Evolutionary conservation across 2,113 vertebrate species (phyloP), one percentile per base, ranked within the genome.

Genomic region (Barnardius zonarius): DNA sequence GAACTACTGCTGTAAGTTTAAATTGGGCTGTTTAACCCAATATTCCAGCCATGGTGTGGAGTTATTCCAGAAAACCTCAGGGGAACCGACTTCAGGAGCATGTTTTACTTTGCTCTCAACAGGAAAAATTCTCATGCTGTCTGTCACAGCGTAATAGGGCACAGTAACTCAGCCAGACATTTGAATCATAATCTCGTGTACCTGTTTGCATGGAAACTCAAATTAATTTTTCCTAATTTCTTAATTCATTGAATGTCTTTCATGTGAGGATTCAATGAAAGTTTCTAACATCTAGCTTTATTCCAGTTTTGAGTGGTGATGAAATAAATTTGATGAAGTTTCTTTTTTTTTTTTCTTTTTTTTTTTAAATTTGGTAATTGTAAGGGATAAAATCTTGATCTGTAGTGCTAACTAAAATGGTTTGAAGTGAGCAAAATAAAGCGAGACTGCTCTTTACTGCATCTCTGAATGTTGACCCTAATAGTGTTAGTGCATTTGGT

Each of bases 1-100:
- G 73, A 55, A 25, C 80, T n/a, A 78, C 25, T 82, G 77, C 31
- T 76, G 0, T 33, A 49, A 41, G 66, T 78, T 90, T 86, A 95
- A 94, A 78, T 88, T 59, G 66, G 64, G 61, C 72, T 97, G 80
- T 93, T 95, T 88, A 94, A 88, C 51, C 83, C 92, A 96, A 93
- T 93, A 67, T 63, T 35, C 33, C 72, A 75, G 72, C 31, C 55
- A 28, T 52, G 66, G 48, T 88, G 72, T 86, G 59, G 95, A 96
- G 93, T 78, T 93, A 39, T 93, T 94, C 93, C 93, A 94, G 93
- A 95, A 59, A 48, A 12, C 30, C 86, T 91, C 94, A 41, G 69
- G 95, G 93, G 93, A 96, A 19, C 25, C 9, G 33, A 5, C 57
- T 89, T 51, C 61, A 61, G 89, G 83, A 75, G 66, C 52, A 19